phyloP scores from a whole-genome alignment of 2,797 vertebrate genomes.

The Molossus alvarezi region DNA sequence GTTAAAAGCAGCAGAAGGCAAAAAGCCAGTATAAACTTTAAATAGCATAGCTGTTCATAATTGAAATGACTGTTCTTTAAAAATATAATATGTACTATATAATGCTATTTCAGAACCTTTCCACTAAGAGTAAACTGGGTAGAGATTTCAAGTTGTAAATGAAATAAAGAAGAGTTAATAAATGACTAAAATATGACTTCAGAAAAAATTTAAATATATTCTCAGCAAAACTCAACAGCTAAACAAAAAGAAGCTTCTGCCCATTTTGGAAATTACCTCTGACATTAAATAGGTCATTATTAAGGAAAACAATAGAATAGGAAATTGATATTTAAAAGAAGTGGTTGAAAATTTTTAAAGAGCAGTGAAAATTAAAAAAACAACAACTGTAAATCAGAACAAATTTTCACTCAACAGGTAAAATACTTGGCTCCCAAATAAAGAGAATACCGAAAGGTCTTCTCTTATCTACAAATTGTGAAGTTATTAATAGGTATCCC shows the following conservation, averaged over 20 bases:
- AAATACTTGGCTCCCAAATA: background rate
- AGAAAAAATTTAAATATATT: background rate
- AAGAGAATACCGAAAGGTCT: background rate
- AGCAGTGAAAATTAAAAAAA: background rate
- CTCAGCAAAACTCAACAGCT: background rate
- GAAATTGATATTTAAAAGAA: background rate
- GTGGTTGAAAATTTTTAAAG: background rate
- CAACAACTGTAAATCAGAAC: background rate
- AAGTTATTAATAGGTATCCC: background rate
- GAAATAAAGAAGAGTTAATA: background rate
- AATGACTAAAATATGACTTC: background rate
- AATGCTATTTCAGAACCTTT: background rate
- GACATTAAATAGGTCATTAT: background rate
- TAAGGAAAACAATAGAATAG: background rate
- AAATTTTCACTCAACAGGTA: background rate
- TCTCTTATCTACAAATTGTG: background rate
- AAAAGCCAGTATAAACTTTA: background rate
- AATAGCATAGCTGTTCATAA: slow-evolving; percentile 19
- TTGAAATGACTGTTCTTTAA: background rate
- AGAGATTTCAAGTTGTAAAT: background rate
- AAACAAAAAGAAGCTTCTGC: background rate
- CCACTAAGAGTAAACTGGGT: background rate
- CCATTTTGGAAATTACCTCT: background rate
- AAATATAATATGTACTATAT: background rate
- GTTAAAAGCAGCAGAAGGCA: slow-evolving; percentile 20